These are phyloP conservation scores for Liopterus haemorrhoidalis DNA, from an alignment of 2,888 invertebrate genomes.

Conservation along the genomic window DNA sequence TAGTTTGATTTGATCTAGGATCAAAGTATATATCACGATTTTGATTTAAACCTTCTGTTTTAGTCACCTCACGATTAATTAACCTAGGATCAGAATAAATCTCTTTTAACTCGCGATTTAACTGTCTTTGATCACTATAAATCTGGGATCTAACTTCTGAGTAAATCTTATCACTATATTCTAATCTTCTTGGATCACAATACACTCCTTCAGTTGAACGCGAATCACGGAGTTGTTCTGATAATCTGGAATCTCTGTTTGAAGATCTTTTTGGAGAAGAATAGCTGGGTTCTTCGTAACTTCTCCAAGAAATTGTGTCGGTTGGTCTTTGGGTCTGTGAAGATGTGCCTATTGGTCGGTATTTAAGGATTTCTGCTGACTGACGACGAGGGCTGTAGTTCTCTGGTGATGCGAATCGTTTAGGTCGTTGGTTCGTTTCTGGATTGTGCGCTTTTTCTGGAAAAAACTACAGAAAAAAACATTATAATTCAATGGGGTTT, in stretches of 20 bases:
- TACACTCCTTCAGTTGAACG: conserved; percentile 28
- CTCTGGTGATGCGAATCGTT: conserved; percentile 25
- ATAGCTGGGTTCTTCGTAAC: conserved; percentile 35
- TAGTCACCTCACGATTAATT: too few relatives aligned
- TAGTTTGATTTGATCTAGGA: too few relatives aligned
- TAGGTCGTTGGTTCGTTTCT: conserved; percentile 68
- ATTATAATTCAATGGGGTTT: too few relatives aligned
- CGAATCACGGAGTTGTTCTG: conserved; percentile 19
- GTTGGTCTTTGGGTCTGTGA: conserved; percentile 17
- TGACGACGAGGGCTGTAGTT: conserved; percentile 25
- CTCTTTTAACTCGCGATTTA: too few relatives aligned
- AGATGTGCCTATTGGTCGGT: conserved; percentile 17
- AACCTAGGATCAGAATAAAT: too few relatives aligned
- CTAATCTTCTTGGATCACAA: too few relatives aligned
- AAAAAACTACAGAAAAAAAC: conserved; percentile 60
- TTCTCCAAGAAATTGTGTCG: conserved; percentile 10
- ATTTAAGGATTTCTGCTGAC: too few relatives aligned
- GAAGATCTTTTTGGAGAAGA: conserved; percentile 10
- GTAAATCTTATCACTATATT: too few relatives aligned
- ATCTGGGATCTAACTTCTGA: too few relatives aligned
- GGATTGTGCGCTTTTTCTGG: conserved; percentile 87
- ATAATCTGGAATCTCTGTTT: conserved; percentile 33
- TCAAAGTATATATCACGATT: too few relatives aligned
- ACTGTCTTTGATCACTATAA: too few relatives aligned
- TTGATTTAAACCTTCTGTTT: too few relatives aligned